Percentiles rank a stretch among this genome's conserved stretches.
Conservation (phyloP, 2,113 vertebrate genomes). For the Chaetorhynchus papuensis region DNA sequence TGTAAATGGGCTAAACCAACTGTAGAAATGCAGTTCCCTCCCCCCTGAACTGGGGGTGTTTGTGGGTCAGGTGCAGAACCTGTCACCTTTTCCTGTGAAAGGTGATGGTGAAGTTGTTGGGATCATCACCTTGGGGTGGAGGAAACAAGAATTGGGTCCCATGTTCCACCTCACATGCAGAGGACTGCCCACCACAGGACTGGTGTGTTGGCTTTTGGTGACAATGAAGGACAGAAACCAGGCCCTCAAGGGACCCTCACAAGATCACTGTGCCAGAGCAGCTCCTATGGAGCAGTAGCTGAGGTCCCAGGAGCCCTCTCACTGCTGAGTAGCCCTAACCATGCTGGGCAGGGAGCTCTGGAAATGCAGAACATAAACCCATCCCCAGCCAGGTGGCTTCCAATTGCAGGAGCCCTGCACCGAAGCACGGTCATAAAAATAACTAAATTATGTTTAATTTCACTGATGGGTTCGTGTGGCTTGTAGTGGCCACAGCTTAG, state of each 20-base stretch:
- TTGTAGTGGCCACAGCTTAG: neutral
- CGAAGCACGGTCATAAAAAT: neutral
- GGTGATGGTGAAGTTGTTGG: neutral
- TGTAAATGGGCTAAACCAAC: neutral
- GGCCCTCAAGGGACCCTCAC: neutral
- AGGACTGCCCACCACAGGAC: neutral
- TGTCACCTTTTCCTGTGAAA: neutral
- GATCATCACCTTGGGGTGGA: neutral
- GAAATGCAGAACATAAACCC: neutral
- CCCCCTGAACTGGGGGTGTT: neutral
- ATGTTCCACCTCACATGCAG: accelerated
- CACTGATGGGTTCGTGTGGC: neutral
- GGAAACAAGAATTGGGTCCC: neutral
- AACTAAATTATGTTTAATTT: neutral
- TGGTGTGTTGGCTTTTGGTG: neutral
- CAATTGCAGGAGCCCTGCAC: neutral
- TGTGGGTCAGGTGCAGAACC: neutral
- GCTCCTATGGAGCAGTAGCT: neutral
- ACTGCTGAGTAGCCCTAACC: neutral
- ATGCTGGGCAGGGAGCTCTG: neutral
- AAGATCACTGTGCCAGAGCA: neutral
- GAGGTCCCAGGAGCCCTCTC: neutral
- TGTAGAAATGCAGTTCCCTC: neutral
- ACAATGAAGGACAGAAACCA: neutral
- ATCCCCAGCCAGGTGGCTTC: neutral